Evolutionary conservation across 1,140 invertebrate species (phyloP), one percentile per base, ranked within the genome.

Genomic region (Subanguina moxae): DNA sequence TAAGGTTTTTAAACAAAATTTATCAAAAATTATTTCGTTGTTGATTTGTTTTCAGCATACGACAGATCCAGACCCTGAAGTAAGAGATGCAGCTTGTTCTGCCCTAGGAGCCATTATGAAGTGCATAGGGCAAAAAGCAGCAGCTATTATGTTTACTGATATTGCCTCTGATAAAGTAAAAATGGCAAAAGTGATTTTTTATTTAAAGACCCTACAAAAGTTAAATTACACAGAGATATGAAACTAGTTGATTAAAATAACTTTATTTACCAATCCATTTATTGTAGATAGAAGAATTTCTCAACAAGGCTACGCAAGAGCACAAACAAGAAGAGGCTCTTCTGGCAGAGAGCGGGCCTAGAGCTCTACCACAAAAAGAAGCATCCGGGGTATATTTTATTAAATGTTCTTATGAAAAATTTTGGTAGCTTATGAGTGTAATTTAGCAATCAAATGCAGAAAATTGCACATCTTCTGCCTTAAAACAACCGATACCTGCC

Each of bases 61-160:
- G 0, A 27, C 28, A 21, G 77, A 68, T 30, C 43, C 76, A 23
- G 77, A 83, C 19, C 79, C 75, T 7, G 83, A 83, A 58, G 84
- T 85, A 19, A 70, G 85, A 46, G 85, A 86, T 61, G 82, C 83
- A 0, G 80, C 84, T 1, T 85, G 82, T 1, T 90, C 94, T 83
- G 93, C 93, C 1, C 83, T 97, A 9, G 95, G 93, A 19, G 94
- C 92, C 0, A 88, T 92, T 1, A 90, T 93, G 86, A 97, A 95
- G 84, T 86, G 95, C 7, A 89, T 95, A 15, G 90, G 93, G n/a
- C 94, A 97, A 38, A 94, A 94, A 84, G 87, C 88, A 17, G 89
- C 97, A 57, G 86, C 86, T 46, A 89, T 91, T 0, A 91, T 94
- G 78, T 85, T 97, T 19, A 86, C 87, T 5, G 93, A 96, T 82